Conservation (phyloP, 53 echinoderm and acorn worm genomes). For the Crossaster papposus region DNA sequence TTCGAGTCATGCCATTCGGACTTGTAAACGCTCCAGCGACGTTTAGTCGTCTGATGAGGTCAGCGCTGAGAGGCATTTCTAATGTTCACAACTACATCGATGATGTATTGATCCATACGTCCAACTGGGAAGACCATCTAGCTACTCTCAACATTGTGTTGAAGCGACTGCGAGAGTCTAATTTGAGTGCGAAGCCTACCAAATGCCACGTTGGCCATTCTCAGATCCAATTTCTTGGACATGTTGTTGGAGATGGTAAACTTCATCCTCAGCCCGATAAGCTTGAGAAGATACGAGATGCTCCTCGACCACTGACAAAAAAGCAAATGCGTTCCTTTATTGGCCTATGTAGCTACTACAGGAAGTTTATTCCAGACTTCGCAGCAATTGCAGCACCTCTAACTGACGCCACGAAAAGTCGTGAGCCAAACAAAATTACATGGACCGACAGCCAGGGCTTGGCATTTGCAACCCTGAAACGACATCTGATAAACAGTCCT, state of each 20-base stretch:
- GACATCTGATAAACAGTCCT: conserved; percentile 12
- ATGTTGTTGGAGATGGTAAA: conserved; percentile 40
- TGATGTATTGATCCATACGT: conserved; percentile 56
- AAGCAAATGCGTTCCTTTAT: too few species aligned
- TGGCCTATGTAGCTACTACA: too few species aligned
- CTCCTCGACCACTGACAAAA: conserved; percentile 13
- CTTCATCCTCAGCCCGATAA: conserved; percentile 16
- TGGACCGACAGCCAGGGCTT: conserved; percentile 25
- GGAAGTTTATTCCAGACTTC: too few species aligned
- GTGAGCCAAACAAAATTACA: conserved; percentile 31
- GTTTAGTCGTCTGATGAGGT: conserved; percentile 58
- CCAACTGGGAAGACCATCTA: conserved; percentile 47
- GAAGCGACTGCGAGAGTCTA: conserved; percentile 1
- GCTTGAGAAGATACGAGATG: conserved; percentile 14
- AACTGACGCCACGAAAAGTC: too few species aligned
- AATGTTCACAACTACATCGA: conserved; percentile 59
- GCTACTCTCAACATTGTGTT: conserved; percentile 3
- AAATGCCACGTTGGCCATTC: conserved; percentile 49
- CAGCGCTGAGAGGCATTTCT: conserved; percentile 19
- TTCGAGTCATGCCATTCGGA: conserved; percentile 57
- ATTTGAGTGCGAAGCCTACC: conserved; percentile 52
- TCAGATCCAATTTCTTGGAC: conserved; percentile 46
- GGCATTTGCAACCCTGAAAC: conserved; percentile 31
- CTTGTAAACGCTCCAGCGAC: conserved; percentile 58
- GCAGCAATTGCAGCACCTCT: too few species aligned